Base-by-base conservation (phyloP, 1,140 invertebrate species). In the Parasteatoda tepidariorum region DNA sequence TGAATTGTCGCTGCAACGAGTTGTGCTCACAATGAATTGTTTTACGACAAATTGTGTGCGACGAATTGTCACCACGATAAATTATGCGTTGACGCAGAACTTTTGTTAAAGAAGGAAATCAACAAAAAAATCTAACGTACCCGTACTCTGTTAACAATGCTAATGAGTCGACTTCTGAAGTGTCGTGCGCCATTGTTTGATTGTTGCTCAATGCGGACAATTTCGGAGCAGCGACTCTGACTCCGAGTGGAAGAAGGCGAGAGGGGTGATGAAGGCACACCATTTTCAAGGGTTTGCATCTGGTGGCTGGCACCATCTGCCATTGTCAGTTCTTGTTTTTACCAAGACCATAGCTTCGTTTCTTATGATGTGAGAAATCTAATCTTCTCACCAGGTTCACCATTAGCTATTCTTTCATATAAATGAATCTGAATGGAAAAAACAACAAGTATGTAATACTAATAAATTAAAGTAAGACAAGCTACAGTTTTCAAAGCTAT, bases 151-250 rank as follows among this genome's bases (percentile, higher is more conserved):
- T 83, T 83, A 0, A 83, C 61, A 15, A 83, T 28, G 11, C 30
- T 68, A 33, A 55, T 66, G 54, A 83, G 74, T 4, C 61, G 24
- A 2, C 55, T 30, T n/a, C 30, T 57, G 11, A n/a, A n/a, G n/a
- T 22, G 31, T 31, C 34, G n/a, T 26, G 18, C 18, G n/a, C 24
- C 22, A 0, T 33, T 61, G 2, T 24, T n/a, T 4, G 64, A 30
- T 28, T 62, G 62, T 9, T 84, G 82, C 28, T 84, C 83, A 24
- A 84, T 84, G 11, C 83, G 62, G 30, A 76, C 55, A 3, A 84
- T 84, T 34, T 84, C 83, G 4, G 83, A 84, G 13, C 83, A 84
- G 15, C 75, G 24, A 54, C 83, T 84, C 24, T 76, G 64, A n/a
- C 83, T 84, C 0, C 83, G 57, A 2, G 48, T 59, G 11, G 83